A percentile compares a stretch with the other conserved stretches of the same genome.
phyloP scores from a whole-genome alignment of 2,797 vertebrate genomes.

The Prionace glauca region DNA sequence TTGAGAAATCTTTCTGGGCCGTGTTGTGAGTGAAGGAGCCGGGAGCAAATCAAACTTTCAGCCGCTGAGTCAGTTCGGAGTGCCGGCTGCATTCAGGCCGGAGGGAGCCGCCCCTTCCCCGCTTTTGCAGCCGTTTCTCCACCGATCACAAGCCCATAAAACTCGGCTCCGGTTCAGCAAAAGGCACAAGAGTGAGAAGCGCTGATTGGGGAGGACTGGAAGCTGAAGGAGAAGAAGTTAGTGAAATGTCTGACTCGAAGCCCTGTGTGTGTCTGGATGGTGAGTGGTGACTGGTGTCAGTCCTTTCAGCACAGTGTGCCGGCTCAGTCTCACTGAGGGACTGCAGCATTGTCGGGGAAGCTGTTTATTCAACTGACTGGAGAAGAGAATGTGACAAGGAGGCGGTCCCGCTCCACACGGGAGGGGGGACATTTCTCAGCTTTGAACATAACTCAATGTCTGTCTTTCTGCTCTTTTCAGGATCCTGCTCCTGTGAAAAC shows the following conservation, averaged over 20 bases:
- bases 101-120: not conserved
- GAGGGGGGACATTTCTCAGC: not conserved
- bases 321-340: not conserved
- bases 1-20: not conserved
- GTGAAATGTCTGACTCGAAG: not conserved
- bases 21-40: not conserved
- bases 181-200: not conserved
- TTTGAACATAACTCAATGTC: not conserved
- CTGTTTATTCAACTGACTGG: not conserved
- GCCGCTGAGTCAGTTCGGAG: not conserved
- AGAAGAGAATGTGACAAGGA: not conserved
- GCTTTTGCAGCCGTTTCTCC: not conserved
- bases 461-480: conserved; percentile 54
- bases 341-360: not conserved
- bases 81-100: not conserved
- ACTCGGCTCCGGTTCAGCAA: not conserved
- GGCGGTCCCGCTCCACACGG: not conserved
- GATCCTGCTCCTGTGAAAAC: conserved; percentile 73
- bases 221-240: not conserved
- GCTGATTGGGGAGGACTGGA: not conserved
- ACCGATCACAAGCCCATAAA: not conserved
- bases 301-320: not conserved
- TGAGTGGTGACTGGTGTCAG: not conserved
- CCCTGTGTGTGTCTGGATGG: conserved; percentile 14
- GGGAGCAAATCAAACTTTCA: not conserved